Evolutionary conservation across 2,113 vertebrate genomes (phyloP).

Genomic region (Motacilla tschutschensis): DNA sequence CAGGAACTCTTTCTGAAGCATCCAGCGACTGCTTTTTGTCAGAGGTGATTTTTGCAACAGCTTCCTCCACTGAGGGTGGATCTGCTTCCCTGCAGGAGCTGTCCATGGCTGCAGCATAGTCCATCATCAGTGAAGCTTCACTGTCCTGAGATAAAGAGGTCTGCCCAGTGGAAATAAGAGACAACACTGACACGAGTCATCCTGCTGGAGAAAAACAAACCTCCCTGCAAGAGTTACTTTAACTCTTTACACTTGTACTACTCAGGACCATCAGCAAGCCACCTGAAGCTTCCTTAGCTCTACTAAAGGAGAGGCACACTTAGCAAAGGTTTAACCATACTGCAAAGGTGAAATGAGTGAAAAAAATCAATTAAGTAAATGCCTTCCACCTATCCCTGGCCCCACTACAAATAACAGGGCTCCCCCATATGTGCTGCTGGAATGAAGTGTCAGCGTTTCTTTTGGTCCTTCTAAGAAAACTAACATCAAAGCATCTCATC

Average conservation of each 20-base stretch:
- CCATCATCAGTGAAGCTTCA: slow-evolving; percentile 84
- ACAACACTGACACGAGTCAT: background rate
- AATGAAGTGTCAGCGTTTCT: background rate
- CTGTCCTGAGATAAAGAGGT: slow-evolving; percentile 86
- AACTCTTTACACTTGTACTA: background rate
- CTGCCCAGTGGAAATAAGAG: slow-evolving; percentile 32
- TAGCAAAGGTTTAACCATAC: background rate
- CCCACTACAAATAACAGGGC: background rate
- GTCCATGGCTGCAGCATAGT: slow-evolving; percentile 91
- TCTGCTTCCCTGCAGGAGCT: slow-evolving; percentile 69
- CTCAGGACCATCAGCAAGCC: background rate
- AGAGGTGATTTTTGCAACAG: background rate
- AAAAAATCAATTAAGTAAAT: background rate
- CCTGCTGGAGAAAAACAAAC: background rate
- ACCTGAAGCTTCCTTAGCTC: background rate
- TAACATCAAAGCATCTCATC: background rate
- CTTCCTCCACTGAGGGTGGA: slow-evolving; percentile 10
- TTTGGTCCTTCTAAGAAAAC: background rate
- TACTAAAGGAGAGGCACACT: background rate
- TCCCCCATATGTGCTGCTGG: background rate
- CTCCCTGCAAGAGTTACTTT: background rate
- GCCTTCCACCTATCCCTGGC: background rate
- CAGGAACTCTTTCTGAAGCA: background rate
- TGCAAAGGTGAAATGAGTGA: background rate
- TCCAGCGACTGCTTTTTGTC: background rate